Evolutionary conservation across 2,797 vertebrate species (phyloP), one percentile per base, ranked within the genome.

Genomic region (Platalea minor): DNA sequence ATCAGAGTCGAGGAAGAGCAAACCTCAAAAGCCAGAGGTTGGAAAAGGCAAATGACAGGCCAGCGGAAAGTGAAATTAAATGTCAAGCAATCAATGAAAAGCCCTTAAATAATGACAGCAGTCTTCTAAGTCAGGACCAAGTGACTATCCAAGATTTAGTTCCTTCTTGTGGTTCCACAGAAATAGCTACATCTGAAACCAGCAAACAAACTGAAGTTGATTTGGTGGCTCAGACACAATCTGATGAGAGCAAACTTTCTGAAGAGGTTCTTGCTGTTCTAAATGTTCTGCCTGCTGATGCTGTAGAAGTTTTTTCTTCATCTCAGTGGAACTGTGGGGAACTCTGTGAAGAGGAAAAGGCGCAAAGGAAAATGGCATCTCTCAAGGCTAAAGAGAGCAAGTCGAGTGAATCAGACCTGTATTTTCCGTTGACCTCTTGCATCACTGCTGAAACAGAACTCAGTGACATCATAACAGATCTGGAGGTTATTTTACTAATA

Each of bases 401-500:
- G 7, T 97, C 92, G n/a, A 94, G 78, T 41, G 92, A 98, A 72
- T 83, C 93, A 12, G 97, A 94, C 61, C 78, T 99, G 81, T 99
- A 99, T 97, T 99, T 98, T 43, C 99, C 99, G 15, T 89, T 99
- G 89, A 99, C 99, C 3, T 99, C 98, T 46, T 98, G 98, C 70
- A 98, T 99, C 90, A 99, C 99, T 5, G 98, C 99, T 19, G 98
- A 99, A 96, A 99, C 99, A 2, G 98, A 99, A 89, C 98, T 99
- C 19, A 77, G 72, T 89, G 99, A 99, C 70, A 98, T 99, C 89
- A 98, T 99, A 98, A 63, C 97, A 56, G 99, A 99, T 95, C 97
- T 99, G 80, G 97, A 99, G 99, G 99, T 99, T 92, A 94, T 96
- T 96, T 96, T n/a, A 37, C 48, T 93, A 83, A 51, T 78, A 81